Base-by-base conservation (phyloP, 2,888 invertebrate species). In the Kryphioiulus occultus region DNA sequence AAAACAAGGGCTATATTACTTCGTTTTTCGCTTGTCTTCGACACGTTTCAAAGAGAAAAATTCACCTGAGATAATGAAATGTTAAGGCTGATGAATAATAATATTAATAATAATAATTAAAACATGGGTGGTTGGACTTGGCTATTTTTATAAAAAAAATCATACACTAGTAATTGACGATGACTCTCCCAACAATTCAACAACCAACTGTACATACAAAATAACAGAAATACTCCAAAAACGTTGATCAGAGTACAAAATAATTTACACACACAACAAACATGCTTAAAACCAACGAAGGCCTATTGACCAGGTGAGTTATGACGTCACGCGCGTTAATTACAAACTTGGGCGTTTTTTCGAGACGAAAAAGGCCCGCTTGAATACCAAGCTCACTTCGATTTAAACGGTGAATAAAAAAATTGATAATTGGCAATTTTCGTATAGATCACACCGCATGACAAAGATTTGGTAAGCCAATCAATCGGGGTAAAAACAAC, bases 191-290 rank as follows among this genome's bases (percentile, higher is more conserved):
- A 84, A 84, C 84, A 84, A 84, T 84, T 84, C 84, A 84, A 84
- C 84, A 84, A 84, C 39, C 84, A 84, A 35, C 39, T 39, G 35
- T 84, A 84, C 84, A 84, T 84, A 84, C 84, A 84, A 84, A 84
- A 84, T 32, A 84, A 84, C 32, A 32, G 30, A 84, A 15, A 39
- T 84, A 83, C 83, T 83, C 83, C 83, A 83, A 30, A 26, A 84
- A 83, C 32, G 59, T 12, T 39, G 35, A 32, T 32, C 32, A 39
- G 84, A 84, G 84, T 39, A 84, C 84, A 39, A 84, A 68, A 84
- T 84, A 84, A 84, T 84, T 84, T 84, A 84, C 84, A 84, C 84
- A 84, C 84, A 84, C 84, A 84, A 84, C 84, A 84, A 84, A 84
- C 84, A 84, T 84, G 84, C 84, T 84, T 84, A 68, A 68, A 68